Evolutionary conservation across 2,888 invertebrate genomes (phyloP).

Genomic region (Merodon equestris): DNA sequence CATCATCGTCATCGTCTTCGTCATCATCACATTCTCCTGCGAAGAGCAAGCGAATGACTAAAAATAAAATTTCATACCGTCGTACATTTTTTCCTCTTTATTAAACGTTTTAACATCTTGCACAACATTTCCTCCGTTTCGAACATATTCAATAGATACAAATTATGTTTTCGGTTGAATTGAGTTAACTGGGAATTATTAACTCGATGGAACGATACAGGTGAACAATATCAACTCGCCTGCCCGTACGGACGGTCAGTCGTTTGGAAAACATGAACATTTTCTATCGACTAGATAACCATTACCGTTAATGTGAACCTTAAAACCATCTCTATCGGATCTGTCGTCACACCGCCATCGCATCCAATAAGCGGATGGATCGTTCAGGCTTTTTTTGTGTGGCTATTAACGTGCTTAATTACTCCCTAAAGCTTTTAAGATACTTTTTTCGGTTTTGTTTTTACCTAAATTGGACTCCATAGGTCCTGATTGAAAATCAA

Average conservation of each 20-base stretch:
- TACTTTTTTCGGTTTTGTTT: slow-evolving; percentile 6
- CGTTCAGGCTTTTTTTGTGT: slow-evolving; percentile 16
- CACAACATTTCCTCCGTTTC: not conserved
- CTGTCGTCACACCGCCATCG: too few species aligned
- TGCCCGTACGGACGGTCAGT: slow-evolving; percentile 47
- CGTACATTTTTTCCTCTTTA: not conserved
- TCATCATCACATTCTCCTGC: not conserved
- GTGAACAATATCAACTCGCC: not conserved
- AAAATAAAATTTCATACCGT: slow-evolving; percentile 7
- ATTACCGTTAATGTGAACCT: too few species aligned
- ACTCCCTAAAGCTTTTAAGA: slow-evolving; percentile 39
- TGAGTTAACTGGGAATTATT: slow-evolving; percentile 41
- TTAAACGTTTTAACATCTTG: slow-evolving; percentile 22
- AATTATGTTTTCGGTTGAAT: slow-evolving; percentile 51
- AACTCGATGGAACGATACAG: slow-evolving; percentile 11
- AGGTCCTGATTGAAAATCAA: slow-evolving; percentile 48
- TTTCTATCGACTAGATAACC: slow-evolving; percentile 21
- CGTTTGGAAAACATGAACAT: slow-evolving; percentile 48
- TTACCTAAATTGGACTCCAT: too few species aligned
- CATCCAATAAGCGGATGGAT: slow-evolving; percentile 37
- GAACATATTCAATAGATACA: slow-evolving; percentile 38
- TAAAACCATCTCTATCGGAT: too few species aligned
- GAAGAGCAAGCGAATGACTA: not conserved
- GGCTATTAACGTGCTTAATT: slow-evolving; percentile 52
- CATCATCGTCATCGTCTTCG: not conserved